A percentile compares a stretch with the other conserved stretches of the same genome.
phyloP scores from a whole-genome alignment of 2,888 invertebrate species.

The Drosophila infuscata region DNA sequence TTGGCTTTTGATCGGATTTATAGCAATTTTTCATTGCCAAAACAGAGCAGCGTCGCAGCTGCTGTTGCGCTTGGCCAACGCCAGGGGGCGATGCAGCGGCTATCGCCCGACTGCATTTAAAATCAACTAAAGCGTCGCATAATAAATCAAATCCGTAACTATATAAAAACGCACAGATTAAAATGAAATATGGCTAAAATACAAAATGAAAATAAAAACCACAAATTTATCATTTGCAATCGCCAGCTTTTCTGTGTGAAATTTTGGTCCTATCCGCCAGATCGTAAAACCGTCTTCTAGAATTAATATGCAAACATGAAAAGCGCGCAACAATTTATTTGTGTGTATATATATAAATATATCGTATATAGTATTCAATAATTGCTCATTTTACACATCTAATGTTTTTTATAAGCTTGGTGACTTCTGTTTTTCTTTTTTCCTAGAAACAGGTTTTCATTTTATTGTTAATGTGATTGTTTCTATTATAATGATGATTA shows the following conservation, averaged over 20 bases:
- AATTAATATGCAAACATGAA: constrained; percentile 31
- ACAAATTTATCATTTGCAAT: background rate
- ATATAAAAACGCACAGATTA: constrained; percentile 15
- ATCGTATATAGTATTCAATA: background rate
- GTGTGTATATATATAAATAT: constrained; percentile 32
- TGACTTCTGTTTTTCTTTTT: constrained; percentile 10
- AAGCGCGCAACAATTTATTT: constrained; percentile 53
- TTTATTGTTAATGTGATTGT: constrained; percentile 1
- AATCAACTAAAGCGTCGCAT: constrained; percentile 16
- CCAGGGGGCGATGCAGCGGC: constrained; percentile 58
- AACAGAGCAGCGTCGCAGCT: background rate
- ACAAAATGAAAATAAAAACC: background rate
- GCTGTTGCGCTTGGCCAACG: constrained; percentile 30
- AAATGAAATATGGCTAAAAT: constrained; percentile 14
- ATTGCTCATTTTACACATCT: constrained; percentile 15
- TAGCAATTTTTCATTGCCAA: constrained; percentile 70
- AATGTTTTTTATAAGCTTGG: constrained; percentile 29
- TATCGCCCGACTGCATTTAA: constrained; percentile 24
- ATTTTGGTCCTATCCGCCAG: constrained; percentile 12
- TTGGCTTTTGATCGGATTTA: constrained; percentile 35
- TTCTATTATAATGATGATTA: constrained; percentile 28
- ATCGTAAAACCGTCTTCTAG: constrained; percentile 40
- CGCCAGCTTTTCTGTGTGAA: background rate
- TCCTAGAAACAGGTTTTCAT: constrained; percentile 7
- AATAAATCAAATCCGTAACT: constrained; percentile 53